Base-by-base conservation (phyloP, 1,140 invertebrate species). In the Choristoneura fumiferana region DNA sequence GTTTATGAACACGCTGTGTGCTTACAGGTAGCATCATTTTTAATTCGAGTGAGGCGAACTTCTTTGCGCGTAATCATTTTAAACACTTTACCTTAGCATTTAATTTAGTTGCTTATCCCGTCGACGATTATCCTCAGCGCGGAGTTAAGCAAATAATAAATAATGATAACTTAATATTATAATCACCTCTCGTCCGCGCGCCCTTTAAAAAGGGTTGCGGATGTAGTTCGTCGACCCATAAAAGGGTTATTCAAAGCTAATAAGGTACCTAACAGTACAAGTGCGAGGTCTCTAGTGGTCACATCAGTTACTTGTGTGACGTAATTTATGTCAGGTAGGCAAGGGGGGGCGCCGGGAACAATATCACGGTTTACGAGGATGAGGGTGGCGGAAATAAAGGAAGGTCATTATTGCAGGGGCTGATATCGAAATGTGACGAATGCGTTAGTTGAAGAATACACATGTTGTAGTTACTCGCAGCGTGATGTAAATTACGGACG, bases 171-270 rank as follows among this genome's bases (percentile, higher is more conserved):
- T 22, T 18, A 40, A 40, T 9, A 43, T 17, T 17, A n/a, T 43
- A 22, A 43, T 43, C 40, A 15, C 40, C 8, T n/a, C n/a, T n/a
- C n/a, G n/a, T n/a, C 9, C 15, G 15, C 40, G 17, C 17, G 40
- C 39, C 17, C 40, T 43, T 22, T 18, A 43, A 43, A n/a, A 17
- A 17, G 40, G 40, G 1, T 37, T 17, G 17, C 8, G 18, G 40
- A 43, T 22, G n/a, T 10, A 43, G 40, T 43, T 43, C 39, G 39
- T 15, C 39, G 39, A 40, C 15, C 39, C 39, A 15, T 29, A 29
- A 17, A 43, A 22, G 40, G 40, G 40, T 43, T 43, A 43, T 43
- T 43, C 18, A 17, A 43, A 43, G 40, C 40, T 43, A 43, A 43
- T 43, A 43, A 43, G 40, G 40, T 10, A 40, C 22, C 22, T 2